Evolutionary conservation across 2,888 invertebrate genomes (phyloP).

Genomic region (Tetranychus piercei): DNA sequence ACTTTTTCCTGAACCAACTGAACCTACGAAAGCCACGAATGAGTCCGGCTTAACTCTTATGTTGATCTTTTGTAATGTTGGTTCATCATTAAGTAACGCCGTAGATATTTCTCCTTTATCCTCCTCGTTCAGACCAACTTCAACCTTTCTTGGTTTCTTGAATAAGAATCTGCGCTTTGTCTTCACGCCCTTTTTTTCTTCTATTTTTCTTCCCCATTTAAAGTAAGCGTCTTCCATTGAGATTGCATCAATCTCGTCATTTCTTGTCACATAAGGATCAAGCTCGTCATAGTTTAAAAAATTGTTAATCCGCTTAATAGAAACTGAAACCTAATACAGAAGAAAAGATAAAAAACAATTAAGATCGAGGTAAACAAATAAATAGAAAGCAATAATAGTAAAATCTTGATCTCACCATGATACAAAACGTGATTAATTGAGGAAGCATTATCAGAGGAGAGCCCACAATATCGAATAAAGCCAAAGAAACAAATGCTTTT

Average conservation of each 20-base stretch:
- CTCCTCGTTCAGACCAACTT: not conserved
- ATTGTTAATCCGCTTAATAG: conserved; percentile 70
- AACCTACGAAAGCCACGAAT: conserved; percentile 36
- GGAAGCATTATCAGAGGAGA: conserved; percentile 50
- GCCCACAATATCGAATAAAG: conserved; percentile 68
- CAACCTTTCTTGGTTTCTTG: not conserved
- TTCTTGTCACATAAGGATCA: conserved; percentile 45
- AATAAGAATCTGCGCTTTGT: not conserved
- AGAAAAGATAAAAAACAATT: not conserved
- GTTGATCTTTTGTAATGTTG: conserved; percentile 29
- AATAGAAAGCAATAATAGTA: not conserved
- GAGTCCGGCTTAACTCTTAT: conserved; percentile 30
- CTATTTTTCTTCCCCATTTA: conserved; percentile 30
- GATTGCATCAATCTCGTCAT: conserved; percentile 42
- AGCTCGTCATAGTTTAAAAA: conserved; percentile 83
- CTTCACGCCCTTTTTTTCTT: not conserved
- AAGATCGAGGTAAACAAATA: not conserved
- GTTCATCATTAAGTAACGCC: not conserved
- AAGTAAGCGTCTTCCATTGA: conserved; percentile 40
- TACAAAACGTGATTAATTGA: conserved; percentile 24
- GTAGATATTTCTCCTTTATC: not conserved
- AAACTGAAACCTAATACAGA: conserved; percentile 40
- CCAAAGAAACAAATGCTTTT: conserved; percentile 66
- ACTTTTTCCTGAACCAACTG: conserved; percentile 37
- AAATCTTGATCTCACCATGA: conserved; percentile 19